Percentiles rank a stretch among this genome's conserved stretches.
phyloP scores from a whole-genome alignment of 2,888 invertebrate species.

The Crematogaster levior region DNA sequence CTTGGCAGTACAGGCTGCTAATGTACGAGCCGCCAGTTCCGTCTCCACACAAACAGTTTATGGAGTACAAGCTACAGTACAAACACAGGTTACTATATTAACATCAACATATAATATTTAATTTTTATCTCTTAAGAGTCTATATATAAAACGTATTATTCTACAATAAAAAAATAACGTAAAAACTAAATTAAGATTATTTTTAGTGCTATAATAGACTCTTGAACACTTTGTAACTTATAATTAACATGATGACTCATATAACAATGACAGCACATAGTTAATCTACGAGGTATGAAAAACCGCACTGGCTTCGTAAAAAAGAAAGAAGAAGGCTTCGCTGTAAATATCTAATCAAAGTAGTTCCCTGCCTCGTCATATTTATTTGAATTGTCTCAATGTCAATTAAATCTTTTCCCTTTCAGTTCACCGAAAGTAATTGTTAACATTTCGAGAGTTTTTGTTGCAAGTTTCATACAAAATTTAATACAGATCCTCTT shows the following conservation, averaged over 20 bases:
- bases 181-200: not conserved
- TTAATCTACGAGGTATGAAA: not conserved
- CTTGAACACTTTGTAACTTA: not conserved
- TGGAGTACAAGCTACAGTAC: slow-evolving; percentile 84
- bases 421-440: too few relatives aligned
- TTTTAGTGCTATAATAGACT: not conserved
- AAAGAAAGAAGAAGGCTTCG: too few relatives aligned
- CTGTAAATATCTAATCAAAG: too few relatives aligned
- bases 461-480: too few relatives aligned
- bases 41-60: slow-evolving; percentile 93
- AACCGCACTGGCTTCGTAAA: too few relatives aligned
- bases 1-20: slow-evolving; percentile 86
- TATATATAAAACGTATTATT: not conserved
- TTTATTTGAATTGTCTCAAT: too few relatives aligned
- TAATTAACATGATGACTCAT: not conserved
- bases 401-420: too few relatives aligned
- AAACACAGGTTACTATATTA: slow-evolving; percentile 80
- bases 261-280: not conserved
- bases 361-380: too few relatives aligned
- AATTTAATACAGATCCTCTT: too few relatives aligned
- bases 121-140: not conserved
- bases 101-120: not conserved
- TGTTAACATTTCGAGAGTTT: too few relatives aligned
- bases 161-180: not conserved
- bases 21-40: slow-evolving; percentile 92